These are phyloP conservation scores for Atethmia centrago DNA, from an alignment of 2,888 invertebrate species.

Conservation along the genomic window DNA sequence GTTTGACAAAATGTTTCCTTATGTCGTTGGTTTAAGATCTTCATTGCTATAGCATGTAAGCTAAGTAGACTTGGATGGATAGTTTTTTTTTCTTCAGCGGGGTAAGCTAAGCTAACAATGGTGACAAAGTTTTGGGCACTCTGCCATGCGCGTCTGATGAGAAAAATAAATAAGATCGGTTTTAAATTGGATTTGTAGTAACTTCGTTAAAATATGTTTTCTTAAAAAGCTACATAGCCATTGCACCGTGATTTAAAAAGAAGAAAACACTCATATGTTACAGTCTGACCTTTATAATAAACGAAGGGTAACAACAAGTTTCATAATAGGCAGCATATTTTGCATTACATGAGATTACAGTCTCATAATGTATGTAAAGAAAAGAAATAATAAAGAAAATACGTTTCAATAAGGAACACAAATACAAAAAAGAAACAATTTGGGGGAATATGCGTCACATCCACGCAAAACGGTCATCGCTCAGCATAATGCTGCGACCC, in stretches of 20 bases:
- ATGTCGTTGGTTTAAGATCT: not conserved
- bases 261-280: not conserved
- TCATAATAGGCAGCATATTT: not conserved
- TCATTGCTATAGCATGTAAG: not conserved
- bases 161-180: not conserved
- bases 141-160: constrained; percentile 3
- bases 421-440: too few relatives aligned
- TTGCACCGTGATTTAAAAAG: too few relatives aligned
- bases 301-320: not conserved
- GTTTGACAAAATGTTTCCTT: not conserved
- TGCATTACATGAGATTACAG: not conserved
- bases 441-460: too few relatives aligned
- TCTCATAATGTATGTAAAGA: not conserved
- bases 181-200: constrained; percentile 10
- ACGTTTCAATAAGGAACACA: too few relatives aligned
- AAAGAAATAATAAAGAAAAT: too few relatives aligned
- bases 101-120: constrained; percentile 11
- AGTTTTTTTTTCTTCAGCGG: not conserved
- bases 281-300: not conserved
- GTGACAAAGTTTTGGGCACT: constrained; percentile 8
- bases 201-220: not conserved
- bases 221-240: not conserved
- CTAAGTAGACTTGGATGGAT: constrained; percentile 3
- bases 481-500: too few relatives aligned
- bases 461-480: too few relatives aligned